These are phyloP conservation scores for Tetragonisca angustula DNA, from an alignment of 2,888 invertebrate species.

Conservation along the genomic window DNA sequence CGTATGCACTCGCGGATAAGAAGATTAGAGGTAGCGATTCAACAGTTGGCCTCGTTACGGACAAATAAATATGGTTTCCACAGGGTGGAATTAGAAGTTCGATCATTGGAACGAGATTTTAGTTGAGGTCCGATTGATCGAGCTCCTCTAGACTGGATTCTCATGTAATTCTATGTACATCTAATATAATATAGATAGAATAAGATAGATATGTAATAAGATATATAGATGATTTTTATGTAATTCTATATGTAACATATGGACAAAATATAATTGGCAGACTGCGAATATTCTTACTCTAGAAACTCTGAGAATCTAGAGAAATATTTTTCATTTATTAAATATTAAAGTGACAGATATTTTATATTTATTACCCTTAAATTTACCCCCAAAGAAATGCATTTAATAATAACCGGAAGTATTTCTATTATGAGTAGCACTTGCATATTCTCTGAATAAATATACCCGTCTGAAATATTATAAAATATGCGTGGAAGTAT, in stretches of 20 bases:
- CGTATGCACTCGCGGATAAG: background rate
- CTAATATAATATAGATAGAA: too few species aligned
- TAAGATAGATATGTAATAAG: too few species aligned
- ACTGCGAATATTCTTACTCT: background rate
- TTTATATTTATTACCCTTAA: too few species aligned
- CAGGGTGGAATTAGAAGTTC: background rate
- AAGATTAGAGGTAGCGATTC: background rate
- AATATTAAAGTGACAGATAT: too few species aligned
- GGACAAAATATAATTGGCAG: background rate
- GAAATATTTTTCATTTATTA: too few species aligned
- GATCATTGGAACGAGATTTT: background rate
- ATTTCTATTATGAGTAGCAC: background rate
- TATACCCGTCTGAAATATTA: background rate
- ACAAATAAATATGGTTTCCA: background rate
- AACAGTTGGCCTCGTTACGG: background rate
- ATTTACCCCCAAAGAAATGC: too few species aligned
- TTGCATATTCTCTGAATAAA: background rate
- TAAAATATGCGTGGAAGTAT: background rate
- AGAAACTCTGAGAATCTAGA: too few species aligned
- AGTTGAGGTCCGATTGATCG: background rate
- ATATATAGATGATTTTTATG: too few species aligned
- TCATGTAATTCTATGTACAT: background rate
- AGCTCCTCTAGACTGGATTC: background rate
- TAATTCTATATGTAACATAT: too few species aligned
- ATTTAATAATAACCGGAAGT: too few species aligned